phyloP scores from a whole-genome alignment of 2,113 vertebrate species.

The Leucoraja erinaceus region DNA sequence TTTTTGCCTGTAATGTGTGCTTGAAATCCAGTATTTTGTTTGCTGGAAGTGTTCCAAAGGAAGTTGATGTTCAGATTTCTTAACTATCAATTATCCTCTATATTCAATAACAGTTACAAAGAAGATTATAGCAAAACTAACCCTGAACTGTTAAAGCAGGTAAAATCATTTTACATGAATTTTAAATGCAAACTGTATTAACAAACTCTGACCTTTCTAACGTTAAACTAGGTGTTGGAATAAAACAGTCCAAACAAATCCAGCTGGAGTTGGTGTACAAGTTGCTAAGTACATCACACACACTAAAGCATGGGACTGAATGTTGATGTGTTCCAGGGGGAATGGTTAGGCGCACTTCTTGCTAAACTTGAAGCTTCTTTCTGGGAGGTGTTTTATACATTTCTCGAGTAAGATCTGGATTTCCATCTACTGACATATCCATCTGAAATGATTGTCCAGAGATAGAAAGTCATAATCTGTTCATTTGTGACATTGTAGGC shows the following conservation, averaged over 20 bases:
- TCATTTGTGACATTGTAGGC: constrained; percentile 50
- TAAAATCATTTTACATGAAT: background rate
- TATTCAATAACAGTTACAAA: background rate
- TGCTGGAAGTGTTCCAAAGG: background rate
- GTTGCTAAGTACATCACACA: background rate
- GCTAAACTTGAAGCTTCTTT: constrained; percentile 57
- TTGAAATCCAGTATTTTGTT: background rate
- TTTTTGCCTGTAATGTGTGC: background rate
- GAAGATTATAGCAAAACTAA: background rate
- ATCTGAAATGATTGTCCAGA: constrained; percentile 67
- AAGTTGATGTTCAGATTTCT: background rate
- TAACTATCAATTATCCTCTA: background rate
- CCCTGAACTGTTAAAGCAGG: background rate
- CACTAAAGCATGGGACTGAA: background rate
- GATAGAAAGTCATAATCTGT: constrained; percentile 75
- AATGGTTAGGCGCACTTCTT: constrained; percentile 43
- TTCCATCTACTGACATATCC: constrained; percentile 48
- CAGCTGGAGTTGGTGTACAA: background rate
- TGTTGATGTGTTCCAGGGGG: background rate
- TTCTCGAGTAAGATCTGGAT: constrained; percentile 56
- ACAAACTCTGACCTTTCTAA: constrained; percentile 2
- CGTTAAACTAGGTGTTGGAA: constrained; percentile 15
- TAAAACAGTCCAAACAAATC: constrained; percentile 23
- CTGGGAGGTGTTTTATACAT: constrained; percentile 56
- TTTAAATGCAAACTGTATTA: background rate